Base-by-base conservation (phyloP, 2,113 vertebrate genomes). In the Mormyrus iriodes region DNA sequence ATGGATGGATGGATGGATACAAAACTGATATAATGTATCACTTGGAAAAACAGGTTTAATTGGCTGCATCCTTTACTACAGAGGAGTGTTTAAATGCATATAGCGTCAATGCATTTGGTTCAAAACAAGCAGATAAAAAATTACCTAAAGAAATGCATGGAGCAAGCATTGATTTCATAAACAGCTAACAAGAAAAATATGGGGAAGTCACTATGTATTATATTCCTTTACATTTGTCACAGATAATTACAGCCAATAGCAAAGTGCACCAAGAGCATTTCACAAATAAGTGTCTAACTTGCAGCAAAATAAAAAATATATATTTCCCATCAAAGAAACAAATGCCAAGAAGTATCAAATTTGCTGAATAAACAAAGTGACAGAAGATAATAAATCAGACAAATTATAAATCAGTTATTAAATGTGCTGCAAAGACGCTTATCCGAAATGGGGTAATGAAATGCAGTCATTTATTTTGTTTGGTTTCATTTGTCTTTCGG, bases 361-460 rank as follows among this genome's bases (percentile, higher is more conserved):
- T 1, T 73, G 58, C 39, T 19, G n/a, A 58, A 61, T 58, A 48
- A 88, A 88, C 44, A 88, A 88, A 65, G 55, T 46, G 53, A 46
- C 31, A 65, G 86, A 35, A 87, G 55, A 87, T 87, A n/a, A 65
- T 65, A 39, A 17, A 39, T 87, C 86, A 73, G 58, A 24, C 58
- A 69, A 88, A 88, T 46, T 49, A 87, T 65, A 65, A 87, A 65
- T 88, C 24, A 73, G 61, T 88, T 73, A 73, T 48, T 88, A 69
- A 69, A 73, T 49, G 44, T 88, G 58, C 44, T n/a, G 21, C 42
- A 73, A 73, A 88, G 46, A 51, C 44, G 87, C 42, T 88, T 88
- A 65, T 65, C 53, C 13, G 49, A 39, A 65, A 44, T 19, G 55
- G n/a, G 24, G 31, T 48, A 69, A 44, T 69, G 42, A 46, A 69